Evolutionary conservation across 2,113 vertebrate genomes (phyloP).

Genomic region (Micromys minutus): DNA sequence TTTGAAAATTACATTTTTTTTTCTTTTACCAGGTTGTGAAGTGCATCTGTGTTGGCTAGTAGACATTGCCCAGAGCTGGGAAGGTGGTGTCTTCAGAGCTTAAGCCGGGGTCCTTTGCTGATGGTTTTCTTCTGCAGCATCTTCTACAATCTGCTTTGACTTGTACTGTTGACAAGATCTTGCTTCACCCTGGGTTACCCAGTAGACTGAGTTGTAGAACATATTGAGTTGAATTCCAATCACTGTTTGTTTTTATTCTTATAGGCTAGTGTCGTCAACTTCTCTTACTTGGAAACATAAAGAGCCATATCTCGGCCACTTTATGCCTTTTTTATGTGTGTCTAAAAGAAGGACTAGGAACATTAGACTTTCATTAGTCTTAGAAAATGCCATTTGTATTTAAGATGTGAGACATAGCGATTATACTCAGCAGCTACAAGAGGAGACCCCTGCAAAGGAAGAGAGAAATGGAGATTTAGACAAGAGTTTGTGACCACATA

Average conservation of each 20-base stretch:
- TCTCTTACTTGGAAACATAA: neutral
- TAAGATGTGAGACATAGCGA: neutral
- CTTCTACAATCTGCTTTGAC: neutral
- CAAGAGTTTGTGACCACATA: neutral
- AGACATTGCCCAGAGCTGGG: neutral
- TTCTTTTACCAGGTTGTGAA: conserved; percentile 50
- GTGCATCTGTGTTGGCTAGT: neutral
- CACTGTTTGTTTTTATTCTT: neutral
- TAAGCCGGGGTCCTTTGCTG: neutral
- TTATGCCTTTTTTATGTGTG: neutral
- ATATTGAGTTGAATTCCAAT: neutral
- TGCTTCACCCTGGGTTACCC: neutral
- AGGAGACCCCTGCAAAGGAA: neutral
- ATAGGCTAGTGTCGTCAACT: neutral
- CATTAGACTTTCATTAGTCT: neutral
- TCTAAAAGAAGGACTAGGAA: neutral
- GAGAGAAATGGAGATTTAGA: fast-evolving
- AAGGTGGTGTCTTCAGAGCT: neutral
- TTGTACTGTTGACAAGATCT: neutral
- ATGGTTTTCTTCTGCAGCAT: neutral
- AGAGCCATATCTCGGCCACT: neutral
- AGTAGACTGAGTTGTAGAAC: neutral
- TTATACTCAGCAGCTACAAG: neutral
- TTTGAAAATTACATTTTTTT: conserved; percentile 74
- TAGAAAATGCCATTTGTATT: neutral